Evolutionary conservation across 2,888 invertebrate genomes (phyloP), one percentile per base, ranked within the genome.

Genomic region (Amblyjoppa proteus): DNA sequence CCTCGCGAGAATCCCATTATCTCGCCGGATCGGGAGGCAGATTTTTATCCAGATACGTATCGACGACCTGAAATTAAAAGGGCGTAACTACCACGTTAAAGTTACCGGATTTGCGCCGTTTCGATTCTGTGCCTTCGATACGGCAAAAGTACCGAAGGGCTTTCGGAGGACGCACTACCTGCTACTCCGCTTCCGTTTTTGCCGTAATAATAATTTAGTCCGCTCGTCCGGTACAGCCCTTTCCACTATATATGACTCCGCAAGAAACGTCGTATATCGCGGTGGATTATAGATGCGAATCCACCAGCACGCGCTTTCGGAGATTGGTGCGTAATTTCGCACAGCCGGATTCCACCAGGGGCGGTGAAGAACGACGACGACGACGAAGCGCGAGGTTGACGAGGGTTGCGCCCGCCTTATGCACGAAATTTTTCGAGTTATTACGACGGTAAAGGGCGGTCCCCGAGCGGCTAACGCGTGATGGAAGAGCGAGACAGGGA

Each of bases 151-250:
- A 45, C 28, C 41, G 74, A 31, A 28, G 58, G 84, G 85, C 81
- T 84, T 76, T 58, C 71, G 66, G 86, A 61, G n/a, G 76, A 71
- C 82, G 81, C 82, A 78, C 74, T 66, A 68, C 56, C 68, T 70
- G 83, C 89, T 89, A 45, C 45, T 89, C 87, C 88, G 89, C 87
- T 88, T 81, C 79, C 86, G 89, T 92, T 92, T 92, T 92, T 92
- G 92, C 90, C 83, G 90, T 91, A 91, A 92, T 91, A 90, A 92
- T 92, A 90, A 92, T 92, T 92, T 92, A 85, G 87, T 28, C 64
- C 83, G 79, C 81, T 88, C 87, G 87, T 80, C 13, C 76, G 25
- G 45, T 28, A 3, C 20, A 31, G 25, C 58, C 66, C 28, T 13
- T 41, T 74, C 13, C 28, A 6, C 61, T 13, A 64, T 64, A 58